These are phyloP conservation scores for Acleris literana DNA, from an alignment of 2,888 invertebrate species.

Conservation along the genomic window DNA sequence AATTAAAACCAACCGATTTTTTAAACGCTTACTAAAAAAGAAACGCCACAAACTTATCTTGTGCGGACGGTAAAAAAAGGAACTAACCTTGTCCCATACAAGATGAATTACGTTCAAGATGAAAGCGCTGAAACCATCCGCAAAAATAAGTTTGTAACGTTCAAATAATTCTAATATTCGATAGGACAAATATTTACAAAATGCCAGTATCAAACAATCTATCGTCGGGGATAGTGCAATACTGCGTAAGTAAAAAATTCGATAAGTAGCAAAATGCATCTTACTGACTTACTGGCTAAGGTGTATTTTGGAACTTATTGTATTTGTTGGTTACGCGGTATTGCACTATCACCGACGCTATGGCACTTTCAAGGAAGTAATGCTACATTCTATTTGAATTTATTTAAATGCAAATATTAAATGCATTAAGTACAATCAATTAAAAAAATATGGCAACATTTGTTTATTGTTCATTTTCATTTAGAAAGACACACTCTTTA, in stretches of 20 bases:
- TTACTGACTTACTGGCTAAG: no score
- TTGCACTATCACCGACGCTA: no score
- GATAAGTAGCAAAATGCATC: no score
- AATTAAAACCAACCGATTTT: constrained; percentile 15
- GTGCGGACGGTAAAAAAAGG: not conserved
- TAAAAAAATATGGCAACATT: not conserved
- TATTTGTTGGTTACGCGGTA: no score
- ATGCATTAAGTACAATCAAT: constrained; percentile 43
- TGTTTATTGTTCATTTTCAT: not conserved
- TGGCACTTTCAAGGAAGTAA: constrained; percentile 13
- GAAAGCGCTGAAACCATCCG: not conserved
- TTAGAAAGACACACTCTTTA: not conserved
- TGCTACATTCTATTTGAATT: not conserved
- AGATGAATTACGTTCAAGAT: not conserved
- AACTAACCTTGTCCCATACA: not conserved
- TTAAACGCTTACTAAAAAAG: constrained; percentile 9
- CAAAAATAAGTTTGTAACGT: not conserved
- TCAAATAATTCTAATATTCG: constrained; percentile 2
- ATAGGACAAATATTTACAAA: constrained; percentile 28
- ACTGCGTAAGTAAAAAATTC: no score
- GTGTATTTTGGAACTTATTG: no score
- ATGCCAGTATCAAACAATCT: constrained; percentile 3
- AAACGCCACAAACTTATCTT: not conserved
- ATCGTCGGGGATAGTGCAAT: no score
- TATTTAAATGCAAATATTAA: constrained; percentile 48